A percentile compares a stretch with the other conserved stretches of the same genome.
phyloP scores from a whole-genome alignment of 1,140 invertebrate species.

The Pseudomyrmex gracilis region DNA sequence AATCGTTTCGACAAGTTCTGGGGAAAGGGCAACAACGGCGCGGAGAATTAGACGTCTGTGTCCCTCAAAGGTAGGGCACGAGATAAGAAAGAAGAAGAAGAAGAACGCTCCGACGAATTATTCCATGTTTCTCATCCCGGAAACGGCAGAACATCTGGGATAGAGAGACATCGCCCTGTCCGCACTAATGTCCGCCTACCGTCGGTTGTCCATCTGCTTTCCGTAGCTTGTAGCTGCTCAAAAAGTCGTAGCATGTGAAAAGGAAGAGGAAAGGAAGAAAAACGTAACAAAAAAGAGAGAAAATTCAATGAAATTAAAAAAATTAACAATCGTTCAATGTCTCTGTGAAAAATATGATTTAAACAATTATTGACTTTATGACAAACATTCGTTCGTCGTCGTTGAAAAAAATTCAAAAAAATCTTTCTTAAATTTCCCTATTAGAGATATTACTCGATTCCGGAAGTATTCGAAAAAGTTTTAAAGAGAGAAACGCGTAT shows the following conservation, averaged over 20 bases:
- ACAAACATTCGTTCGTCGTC: too few relatives aligned
- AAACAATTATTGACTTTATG: too few relatives aligned
- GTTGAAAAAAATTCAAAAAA: conserved; percentile 3
- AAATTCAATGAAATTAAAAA: too few relatives aligned
- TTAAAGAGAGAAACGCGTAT: neutral
- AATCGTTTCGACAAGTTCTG: conserved; percentile 95
- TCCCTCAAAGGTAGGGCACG: conserved; percentile 3
- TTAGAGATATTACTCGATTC: neutral
- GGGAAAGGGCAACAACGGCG: conserved; percentile 86
- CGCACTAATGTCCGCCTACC: neutral
- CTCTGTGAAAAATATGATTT: conserved; percentile 1
- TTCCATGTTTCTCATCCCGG: conserved; percentile 29
- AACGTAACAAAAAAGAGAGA: neutral
- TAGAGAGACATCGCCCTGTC: neutral
- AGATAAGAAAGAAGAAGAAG: neutral
- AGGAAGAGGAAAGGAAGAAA: neutral
- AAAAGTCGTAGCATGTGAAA: neutral
- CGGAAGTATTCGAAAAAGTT: neutral
- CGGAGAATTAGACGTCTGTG: conserved; percentile 78
- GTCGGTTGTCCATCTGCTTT: conserved; percentile 58
- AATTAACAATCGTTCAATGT: neutral
- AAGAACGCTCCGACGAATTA: conserved; percentile 32
- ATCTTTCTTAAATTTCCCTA: conserved; percentile 20
- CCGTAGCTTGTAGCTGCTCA: conserved; percentile 40
- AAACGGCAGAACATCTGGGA: neutral